Percentiles rank a stretch among this genome's conserved stretches.
phyloP scores from a whole-genome alignment of 2,888 invertebrate genomes.

The Drosophila ochracea region DNA sequence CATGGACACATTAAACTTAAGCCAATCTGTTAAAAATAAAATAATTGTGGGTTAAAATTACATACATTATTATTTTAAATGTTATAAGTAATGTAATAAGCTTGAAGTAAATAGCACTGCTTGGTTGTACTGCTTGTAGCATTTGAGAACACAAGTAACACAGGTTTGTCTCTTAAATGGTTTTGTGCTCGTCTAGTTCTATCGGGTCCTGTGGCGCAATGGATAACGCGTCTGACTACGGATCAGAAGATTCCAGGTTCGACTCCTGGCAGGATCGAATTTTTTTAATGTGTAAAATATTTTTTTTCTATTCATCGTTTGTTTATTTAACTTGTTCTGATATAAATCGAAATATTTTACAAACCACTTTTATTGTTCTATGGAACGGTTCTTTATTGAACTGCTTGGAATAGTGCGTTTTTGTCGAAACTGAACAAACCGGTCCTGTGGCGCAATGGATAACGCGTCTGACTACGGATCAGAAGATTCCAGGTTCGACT shows the following conservation, averaged over 20 bases:
- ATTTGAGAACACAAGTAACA: neutral
- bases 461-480: constrained; percentile 85
- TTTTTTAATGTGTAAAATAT: too few relatives aligned
- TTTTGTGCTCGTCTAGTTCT: accelerated
- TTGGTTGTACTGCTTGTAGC: constrained; percentile 24
- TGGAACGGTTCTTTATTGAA: too few relatives aligned
- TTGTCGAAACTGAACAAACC: neutral
- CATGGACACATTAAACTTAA: neutral
- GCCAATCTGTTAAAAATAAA: neutral
- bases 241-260: constrained; percentile 85
- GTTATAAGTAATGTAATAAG: neutral
- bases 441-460: constrained; percentile 85
- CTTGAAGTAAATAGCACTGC: neutral
- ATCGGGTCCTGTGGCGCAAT: constrained; percentile 83
- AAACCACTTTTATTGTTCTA: too few relatives aligned
- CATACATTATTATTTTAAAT: neutral
- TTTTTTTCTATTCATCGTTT: too few relatives aligned
- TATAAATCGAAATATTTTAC: too few relatives aligned
- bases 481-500: constrained; percentile 85
- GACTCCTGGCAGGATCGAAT: constrained; percentile 73
- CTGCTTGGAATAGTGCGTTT: too few relatives aligned
- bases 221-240: constrained; percentile 85
- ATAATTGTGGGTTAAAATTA: neutral
- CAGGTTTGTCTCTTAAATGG: constrained; percentile 11
- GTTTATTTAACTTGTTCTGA: too few relatives aligned